A percentile compares a stretch with the other conserved stretches of the same genome.
Conservation (phyloP, 2,797 vertebrate genomes). For the Hypotaenidia philippensis region DNA sequence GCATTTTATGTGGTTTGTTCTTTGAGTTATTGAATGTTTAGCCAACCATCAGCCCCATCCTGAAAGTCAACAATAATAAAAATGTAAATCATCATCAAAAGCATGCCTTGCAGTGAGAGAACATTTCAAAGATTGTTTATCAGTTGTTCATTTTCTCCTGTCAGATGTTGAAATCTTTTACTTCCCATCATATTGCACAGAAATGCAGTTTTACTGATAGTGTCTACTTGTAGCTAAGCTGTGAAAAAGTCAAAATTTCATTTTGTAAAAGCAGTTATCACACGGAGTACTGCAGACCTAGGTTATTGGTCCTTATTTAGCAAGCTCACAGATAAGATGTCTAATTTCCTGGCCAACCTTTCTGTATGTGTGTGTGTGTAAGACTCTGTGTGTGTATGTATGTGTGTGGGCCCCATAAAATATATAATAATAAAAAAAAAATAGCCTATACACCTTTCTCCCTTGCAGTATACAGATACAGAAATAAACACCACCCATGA, state of each 20-base stretch:
- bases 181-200: constrained; percentile 78
- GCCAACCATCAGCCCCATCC: constrained; percentile 46
- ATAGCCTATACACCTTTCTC: not conserved
- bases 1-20: constrained; percentile 39
- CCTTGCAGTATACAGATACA: not conserved
- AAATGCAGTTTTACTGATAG: constrained; percentile 80
- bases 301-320: constrained; percentile 86
- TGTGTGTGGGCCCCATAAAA: constrained; percentile 64
- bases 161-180: constrained; percentile 82
- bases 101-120: constrained; percentile 72
- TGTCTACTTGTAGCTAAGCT: constrained; percentile 80
- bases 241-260: constrained; percentile 84
- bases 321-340: constrained; percentile 83
- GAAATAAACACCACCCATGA: not conserved
- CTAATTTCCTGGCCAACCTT: constrained; percentile 84
- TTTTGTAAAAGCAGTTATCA: constrained; percentile 84
- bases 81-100: constrained; percentile 78
- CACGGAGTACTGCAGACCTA: constrained; percentile 65
- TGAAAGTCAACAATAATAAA: constrained; percentile 82
- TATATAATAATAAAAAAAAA: constrained; percentile 63
- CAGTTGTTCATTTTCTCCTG: constrained; percentile 83
- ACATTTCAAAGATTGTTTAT: constrained; percentile 83
- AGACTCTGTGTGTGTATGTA: not conserved
- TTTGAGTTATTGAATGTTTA: constrained; percentile 58
- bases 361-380: constrained; percentile 44